A percentile compares a stretch with the other conserved stretches of the same genome.
These are phyloP conservation scores for Poeciliopsis prolifica DNA, from an alignment of 2,113 vertebrate species.

Conservation along the genomic window DNA sequence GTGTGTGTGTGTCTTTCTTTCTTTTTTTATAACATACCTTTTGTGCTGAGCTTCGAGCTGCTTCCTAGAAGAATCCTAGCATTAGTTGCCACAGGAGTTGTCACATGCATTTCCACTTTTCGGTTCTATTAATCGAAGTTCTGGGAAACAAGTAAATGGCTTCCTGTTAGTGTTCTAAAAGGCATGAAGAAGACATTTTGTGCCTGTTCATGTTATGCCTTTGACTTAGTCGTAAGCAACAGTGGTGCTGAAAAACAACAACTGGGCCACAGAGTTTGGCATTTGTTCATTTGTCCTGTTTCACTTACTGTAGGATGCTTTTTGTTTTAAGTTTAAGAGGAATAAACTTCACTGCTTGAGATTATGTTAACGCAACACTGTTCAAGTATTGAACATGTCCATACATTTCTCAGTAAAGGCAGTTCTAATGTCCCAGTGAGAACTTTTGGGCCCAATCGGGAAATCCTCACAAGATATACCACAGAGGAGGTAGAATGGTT, in stretches of 20 bases:
- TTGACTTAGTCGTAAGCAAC: constrained; percentile 1
- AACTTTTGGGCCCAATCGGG: no score
- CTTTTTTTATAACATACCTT: background rate
- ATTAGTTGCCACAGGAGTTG: constrained; percentile 14
- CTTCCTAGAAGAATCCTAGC: background rate
- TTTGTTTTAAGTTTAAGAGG: no score
- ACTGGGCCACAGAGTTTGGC: background rate
- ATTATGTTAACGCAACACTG: no score
- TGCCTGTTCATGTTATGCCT: background rate
- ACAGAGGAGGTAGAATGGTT: no score
- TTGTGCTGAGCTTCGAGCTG: background rate
- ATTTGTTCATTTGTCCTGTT: no score
- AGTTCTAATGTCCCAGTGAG: no score
- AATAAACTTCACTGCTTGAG: no score
- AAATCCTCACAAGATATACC: no score
- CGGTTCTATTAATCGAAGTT: background rate
- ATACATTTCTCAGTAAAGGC: no score
- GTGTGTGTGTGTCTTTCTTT: background rate
- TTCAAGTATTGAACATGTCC: no score
- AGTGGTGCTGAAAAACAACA: background rate
- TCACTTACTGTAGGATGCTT: no score
- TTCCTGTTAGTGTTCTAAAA: constrained; percentile 7
- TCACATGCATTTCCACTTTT: constrained; percentile 21
- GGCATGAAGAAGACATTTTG: background rate
- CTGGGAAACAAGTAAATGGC: constrained; percentile 1